These are phyloP conservation scores for Arctocebus calabarensis DNA, from an alignment of 2,797 vertebrate species.

Conservation along the genomic window DNA sequence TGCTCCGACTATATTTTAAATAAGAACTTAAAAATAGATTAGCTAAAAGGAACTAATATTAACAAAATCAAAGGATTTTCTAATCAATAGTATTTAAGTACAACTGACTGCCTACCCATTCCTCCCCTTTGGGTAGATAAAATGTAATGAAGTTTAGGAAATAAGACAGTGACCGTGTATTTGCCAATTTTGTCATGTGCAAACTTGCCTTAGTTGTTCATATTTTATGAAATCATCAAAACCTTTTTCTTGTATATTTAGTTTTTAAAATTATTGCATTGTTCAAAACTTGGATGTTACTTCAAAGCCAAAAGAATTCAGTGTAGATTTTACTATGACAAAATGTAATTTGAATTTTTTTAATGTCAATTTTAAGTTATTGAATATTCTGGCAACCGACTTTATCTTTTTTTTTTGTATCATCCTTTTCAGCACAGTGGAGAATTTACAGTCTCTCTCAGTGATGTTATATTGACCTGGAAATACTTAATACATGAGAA, in stretches of 20 bases:
- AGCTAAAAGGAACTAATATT: conserved; percentile 34
- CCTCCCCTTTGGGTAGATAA: not conserved
- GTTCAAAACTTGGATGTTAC: not conserved
- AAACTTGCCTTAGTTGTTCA: conserved; percentile 17
- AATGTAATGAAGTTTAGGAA: conserved; percentile 18
- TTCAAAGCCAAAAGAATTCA: not conserved
- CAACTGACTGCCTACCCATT: not conserved
- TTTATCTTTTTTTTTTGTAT: conserved; percentile 47
- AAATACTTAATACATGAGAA: conserved; percentile 94
- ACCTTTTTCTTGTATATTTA: conserved; percentile 32
- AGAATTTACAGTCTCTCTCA: conserved; percentile 93
- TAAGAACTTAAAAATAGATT: conserved; percentile 45
- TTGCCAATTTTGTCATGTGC: not conserved
- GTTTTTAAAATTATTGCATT: conserved; percentile 42
- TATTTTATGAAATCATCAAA: conserved; percentile 53
- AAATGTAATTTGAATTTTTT: conserved; percentile 44
- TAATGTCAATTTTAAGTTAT: not conserved
- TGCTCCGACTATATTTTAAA: not conserved
- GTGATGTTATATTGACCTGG: conserved; percentile 94
- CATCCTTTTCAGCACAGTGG: conserved; percentile 88
- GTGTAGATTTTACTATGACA: not conserved
- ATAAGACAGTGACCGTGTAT: not conserved
- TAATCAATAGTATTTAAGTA: not conserved
- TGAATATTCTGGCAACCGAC: not conserved
- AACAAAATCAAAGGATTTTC: not conserved